phyloP scores from a whole-genome alignment of 2,797 vertebrate species.

The Morelia viridis region DNA sequence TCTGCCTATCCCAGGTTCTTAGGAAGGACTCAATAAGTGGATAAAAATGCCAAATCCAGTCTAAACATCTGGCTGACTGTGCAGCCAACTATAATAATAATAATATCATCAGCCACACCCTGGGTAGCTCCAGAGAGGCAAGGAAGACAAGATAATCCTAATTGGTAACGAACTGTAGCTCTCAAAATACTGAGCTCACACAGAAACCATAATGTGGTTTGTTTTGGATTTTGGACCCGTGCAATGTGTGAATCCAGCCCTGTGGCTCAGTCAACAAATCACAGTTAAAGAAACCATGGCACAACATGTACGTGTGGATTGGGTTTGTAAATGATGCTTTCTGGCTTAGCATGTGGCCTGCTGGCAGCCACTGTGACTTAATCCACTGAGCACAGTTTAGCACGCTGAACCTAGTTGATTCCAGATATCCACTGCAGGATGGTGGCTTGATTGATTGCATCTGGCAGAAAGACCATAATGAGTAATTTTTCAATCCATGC shows the following conservation, averaged over 20 bases:
- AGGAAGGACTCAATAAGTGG: too few relatives aligned
- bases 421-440: background rate
- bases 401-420: background rate
- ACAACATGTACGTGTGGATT: background rate
- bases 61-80: too few relatives aligned
- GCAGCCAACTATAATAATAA: too few relatives aligned
- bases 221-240: background rate
- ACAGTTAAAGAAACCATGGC: background rate
- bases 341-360: background rate
- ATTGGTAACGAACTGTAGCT: background rate
- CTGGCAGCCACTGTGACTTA: background rate
- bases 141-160: background rate
- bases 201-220: background rate
- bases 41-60: too few relatives aligned
- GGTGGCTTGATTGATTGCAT: background rate
- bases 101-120: background rate
- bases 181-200: background rate
- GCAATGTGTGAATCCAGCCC: background rate
- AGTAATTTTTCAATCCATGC: background rate
- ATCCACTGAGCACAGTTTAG: too few relatives aligned
- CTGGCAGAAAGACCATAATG: background rate
- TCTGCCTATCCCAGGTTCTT: too few relatives aligned
- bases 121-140: background rate
- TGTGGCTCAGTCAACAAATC: background rate
- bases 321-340: background rate